Evolutionary conservation across 1,140 invertebrate species (phyloP), one percentile per base, ranked within the genome.

Genomic region (Drosophila tropicalis): DNA sequence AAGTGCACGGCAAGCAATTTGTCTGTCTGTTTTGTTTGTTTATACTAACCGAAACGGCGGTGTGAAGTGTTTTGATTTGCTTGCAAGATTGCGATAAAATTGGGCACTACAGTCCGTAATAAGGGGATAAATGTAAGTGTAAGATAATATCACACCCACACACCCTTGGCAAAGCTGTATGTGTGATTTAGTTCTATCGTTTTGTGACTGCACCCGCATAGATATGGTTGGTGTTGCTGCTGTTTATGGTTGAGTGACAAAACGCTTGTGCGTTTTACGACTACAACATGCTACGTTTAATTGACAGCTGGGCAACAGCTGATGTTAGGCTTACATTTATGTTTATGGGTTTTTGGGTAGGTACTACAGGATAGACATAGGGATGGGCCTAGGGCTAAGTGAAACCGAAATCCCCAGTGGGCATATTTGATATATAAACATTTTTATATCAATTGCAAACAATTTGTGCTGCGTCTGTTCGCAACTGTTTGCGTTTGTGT

Each of bases 211-310:
- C 63, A 64, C 58, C 61, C 61, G 61, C 63, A 32, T 12, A 13
- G 36, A 55, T 13, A 41, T 70, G 36, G 34, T 79, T 82, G 70
- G 62, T 22, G 47, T 12, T 67, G 61, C 39, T 57, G 47, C 70
- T 69, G 34, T 70, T 85, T 85, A 76, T 79, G 79, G 78, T 32
- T 34, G 22, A 55, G 44, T 73, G 56, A 58, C 58, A 54, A 39
- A 61, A 39, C 47, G 36, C 5, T 72, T 65, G 70, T 68, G 65
- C 71, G 34, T 61, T 86, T 87, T 76, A 86, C 62, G 83, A 87
- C 75, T 66, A 67, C 75, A 79, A 72, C 83, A 87, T 86, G 76
- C 87, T 73, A 70, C 67, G 70, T 79, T 87, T 83, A 86, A 86
- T 87, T 87, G 82, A 66, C 76, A 76, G 66, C 47, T 25, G 44